Base-by-base conservation (phyloP, 2,113 vertebrate genomes). In the Uropsilus gracilis region DNA sequence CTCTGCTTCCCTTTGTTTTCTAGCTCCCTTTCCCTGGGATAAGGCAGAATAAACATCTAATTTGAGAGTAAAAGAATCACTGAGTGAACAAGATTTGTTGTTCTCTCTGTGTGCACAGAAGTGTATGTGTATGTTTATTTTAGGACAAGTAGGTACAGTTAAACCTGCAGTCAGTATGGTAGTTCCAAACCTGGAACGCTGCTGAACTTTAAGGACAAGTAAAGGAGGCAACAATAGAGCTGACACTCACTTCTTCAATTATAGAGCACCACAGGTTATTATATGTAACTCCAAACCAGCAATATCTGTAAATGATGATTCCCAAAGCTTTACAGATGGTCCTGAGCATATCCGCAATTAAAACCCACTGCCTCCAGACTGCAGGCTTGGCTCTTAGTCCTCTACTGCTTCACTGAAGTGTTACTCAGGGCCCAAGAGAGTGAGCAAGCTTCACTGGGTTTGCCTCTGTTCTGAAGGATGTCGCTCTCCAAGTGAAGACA, bases 1-100 rank as follows among this genome's bases (percentile, higher is more conserved):
- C 69, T 96, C 63, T 96, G 78, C 86, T 90, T 96, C 83, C 83
- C 91, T 96, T 96, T 97, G 95, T 94, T 93, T 96, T 94, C 93
- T 69, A 68, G 24, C 32, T 94, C 42, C 57, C 32, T 88, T 92
- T 92, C 77, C 72, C 76, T 11, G 39, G 42, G 59, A 44, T 53
- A 76, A 85, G 69, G 44, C 55, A 44, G 61, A 93, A 96, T 69
- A 85, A 88, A 90, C 73, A 63, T 14, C 77, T 90, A 46, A 46
- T 48, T 85, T 95, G 42, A 88, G 84, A 94, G 69, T 39, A 63
- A 78, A 89, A 89, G 63, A 12, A 48, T 22, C 46, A 55, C 24
- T 2, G 39, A 66, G 57, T 76, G 57, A 94, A 50, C 66, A 77
- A 93, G 53, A 86, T 48, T 1, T 34, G 9, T 0, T 63, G 28